A percentile compares a stretch with the other conserved stretches of the same genome.
Conservation (phyloP, 2,888 invertebrate genomes). For the Volucella inanis region DNA sequence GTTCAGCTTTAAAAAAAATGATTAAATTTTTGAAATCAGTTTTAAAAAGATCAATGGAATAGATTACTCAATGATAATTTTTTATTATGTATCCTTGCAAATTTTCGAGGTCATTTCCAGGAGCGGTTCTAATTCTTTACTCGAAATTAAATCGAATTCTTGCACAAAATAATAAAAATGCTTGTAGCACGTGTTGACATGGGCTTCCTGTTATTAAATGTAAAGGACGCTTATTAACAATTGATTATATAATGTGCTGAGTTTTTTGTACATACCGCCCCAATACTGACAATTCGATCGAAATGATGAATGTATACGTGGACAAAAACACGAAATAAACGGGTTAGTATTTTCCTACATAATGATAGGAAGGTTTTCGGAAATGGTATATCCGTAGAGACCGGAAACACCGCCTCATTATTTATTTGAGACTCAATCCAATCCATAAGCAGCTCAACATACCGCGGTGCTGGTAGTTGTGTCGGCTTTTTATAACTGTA, state of each 20-base stretch:
- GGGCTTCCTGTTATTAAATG: constrained; percentile 87
- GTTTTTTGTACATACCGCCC: constrained; percentile 87
- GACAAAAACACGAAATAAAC: constrained; percentile 94
- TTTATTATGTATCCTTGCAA: constrained; percentile 85
- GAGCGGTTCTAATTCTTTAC: constrained; percentile 93
- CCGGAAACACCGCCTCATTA: constrained; percentile 93
- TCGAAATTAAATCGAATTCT: constrained; percentile 92
- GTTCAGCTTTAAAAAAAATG: too few species aligned
- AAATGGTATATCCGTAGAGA: constrained; percentile 93
- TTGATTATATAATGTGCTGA: not conserved
- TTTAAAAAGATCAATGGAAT: not conserved
- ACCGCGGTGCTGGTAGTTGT: constrained; percentile 91
- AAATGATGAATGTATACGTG: constrained; percentile 98
- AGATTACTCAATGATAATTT: not conserved
- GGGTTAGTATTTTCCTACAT: constrained; percentile 93
- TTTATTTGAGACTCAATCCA: constrained; percentile 96
- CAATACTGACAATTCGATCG: constrained; percentile 92
- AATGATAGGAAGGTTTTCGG: constrained; percentile 91
- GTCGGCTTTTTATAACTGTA: constrained; percentile 89
- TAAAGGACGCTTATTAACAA: not conserved
- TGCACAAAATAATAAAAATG: constrained; percentile 96
- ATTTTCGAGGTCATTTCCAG: constrained; percentile 89
- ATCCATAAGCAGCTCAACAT: constrained; percentile 93
- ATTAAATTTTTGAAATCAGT: too few species aligned
- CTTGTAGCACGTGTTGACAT: constrained; percentile 96